Evolutionary conservation across 35 echinoderm and acorn worm genomes (phyloP), one percentile per base, ranked within the genome.

Genomic region (Apostichopus californicus): DNA sequence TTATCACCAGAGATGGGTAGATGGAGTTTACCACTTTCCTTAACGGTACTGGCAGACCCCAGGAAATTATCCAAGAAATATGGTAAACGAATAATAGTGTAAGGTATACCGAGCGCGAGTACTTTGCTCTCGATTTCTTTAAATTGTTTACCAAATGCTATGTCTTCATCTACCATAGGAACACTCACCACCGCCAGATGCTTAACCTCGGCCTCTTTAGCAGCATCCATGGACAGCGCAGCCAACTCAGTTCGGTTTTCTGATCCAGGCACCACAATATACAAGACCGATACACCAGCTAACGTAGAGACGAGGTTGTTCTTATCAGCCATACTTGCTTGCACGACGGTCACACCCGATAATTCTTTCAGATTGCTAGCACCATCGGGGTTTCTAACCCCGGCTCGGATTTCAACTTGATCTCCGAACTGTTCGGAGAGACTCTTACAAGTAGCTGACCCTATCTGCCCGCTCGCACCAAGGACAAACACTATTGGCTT

Each of bases 261-360:
- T 5, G 71, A 64, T 12, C 66, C 84, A 10, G 92, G 85, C 8
- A 90, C 75, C 28, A 88, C 87, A 26, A 93, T 87, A 77, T 66
- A 93, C 4, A 90, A 34, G 14, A 65, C 75, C 25, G 63, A 71
- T 61, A 93, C 86, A 8, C 87, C 92, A 55, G 54, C 83, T 6
- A 93, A 79, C 5, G 92, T 70, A 1, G 86, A 56, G 3, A 14
- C 21, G 46, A 93, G 54, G 10, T 60, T 61, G 20, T 88, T 86
- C 70, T 93, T 90, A 55, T 93, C 92, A 21, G 68, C 86, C 92
- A 93, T 93, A 4, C 24, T 80, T 7, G 86, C 86, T 80, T 87
- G 77, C 23, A 93, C 86, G 8, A 93, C 72, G 0, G 86, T 90
- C 52, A 93, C 92, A 4, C 86, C 86, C 13, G 68, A 14, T 12